A percentile compares a stretch with the other conserved stretches of the same genome.
Conservation (phyloP, 2,888 invertebrate genomes). For the Catocala sponsa region DNA sequence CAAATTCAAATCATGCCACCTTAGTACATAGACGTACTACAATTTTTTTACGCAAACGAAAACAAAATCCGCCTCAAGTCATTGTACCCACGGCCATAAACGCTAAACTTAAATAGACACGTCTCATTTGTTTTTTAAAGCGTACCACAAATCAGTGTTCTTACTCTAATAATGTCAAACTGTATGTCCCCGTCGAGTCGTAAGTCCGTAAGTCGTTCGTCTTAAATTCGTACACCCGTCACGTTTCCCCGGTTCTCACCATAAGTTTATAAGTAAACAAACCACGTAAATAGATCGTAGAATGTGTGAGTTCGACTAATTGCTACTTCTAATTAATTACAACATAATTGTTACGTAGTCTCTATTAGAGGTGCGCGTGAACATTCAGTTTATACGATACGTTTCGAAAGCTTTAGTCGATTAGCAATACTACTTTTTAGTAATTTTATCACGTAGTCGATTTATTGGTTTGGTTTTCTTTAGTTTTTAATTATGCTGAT, state of each 20-base stretch:
- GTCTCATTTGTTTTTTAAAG: conserved; percentile 43
- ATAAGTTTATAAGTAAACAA: conserved; percentile 53
- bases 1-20: conserved; percentile 11
- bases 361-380: conserved; percentile 35
- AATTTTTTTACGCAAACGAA: conserved; percentile 25
- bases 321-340: conserved; percentile 68
- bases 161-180: conserved; percentile 51
- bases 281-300: conserved; percentile 74
- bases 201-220: conserved; percentile 23
- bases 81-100: conserved; percentile 43
- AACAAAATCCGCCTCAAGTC: conserved; percentile 35
- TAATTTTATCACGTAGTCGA: conserved; percentile 35
- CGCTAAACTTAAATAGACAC: conserved; percentile 31
- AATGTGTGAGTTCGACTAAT: conserved; percentile 68
- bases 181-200: conserved; percentile 7
- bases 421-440: conserved; percentile 32
- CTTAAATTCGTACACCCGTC: conserved; percentile 52
- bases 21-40: conserved; percentile 16
- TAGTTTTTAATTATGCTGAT: conserved; percentile 10
- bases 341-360: conserved; percentile 64
- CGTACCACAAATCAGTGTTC: conserved; percentile 41
- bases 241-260: conserved; percentile 66
- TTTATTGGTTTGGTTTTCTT: conserved; percentile 23
- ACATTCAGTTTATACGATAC: conserved; percentile 27
- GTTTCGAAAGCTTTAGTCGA: conserved; percentile 37